These are phyloP conservation scores for Mnemiopsis leidyi DNA, from an alignment of 37 sponge, comb jelly and placozoan genomes.

Conservation along the genomic window DNA sequence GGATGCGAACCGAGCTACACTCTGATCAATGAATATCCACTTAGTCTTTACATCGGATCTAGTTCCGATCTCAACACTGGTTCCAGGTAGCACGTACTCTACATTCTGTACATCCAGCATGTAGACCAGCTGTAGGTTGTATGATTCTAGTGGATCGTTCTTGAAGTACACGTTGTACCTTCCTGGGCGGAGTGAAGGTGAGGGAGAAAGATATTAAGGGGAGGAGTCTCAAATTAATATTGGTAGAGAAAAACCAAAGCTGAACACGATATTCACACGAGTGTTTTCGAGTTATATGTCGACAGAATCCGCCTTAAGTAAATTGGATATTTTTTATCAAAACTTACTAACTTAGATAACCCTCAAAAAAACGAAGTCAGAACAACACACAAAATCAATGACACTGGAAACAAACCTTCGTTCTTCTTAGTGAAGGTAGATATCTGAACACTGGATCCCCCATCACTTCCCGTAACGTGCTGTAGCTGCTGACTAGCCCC, in stretches of 20 bases:
- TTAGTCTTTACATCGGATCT: not conserved
- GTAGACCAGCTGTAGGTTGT: not conserved
- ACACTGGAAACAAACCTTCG: not conserved
- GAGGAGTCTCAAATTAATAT: too few relatives aligned
- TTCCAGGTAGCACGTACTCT: not conserved
- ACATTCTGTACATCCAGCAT: not conserved
- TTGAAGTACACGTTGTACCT: conserved; percentile 2
- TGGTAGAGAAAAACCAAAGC: too few relatives aligned
- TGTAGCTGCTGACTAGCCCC: not conserved
- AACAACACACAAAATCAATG: too few relatives aligned
- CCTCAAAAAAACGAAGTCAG: too few relatives aligned
- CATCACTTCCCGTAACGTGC: not conserved
- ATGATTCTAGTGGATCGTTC: not conserved
- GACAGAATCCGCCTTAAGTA: too few relatives aligned
- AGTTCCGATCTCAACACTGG: not conserved
- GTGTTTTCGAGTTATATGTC: too few relatives aligned
- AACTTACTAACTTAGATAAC: too few relatives aligned
- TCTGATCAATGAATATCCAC: not conserved
- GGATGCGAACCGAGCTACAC: not conserved
- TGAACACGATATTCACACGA: too few relatives aligned
- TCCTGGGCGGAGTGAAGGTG: too few relatives aligned
- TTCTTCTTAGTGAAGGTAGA: not conserved
- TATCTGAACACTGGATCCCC: not conserved
- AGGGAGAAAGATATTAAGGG: too few relatives aligned
- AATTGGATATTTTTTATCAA: too few relatives aligned